Percentiles rank a stretch among this genome's conserved stretches.
These are phyloP conservation scores for Samia ricini DNA, from an alignment of 1,140 invertebrate genomes.

Conservation along the genomic window DNA sequence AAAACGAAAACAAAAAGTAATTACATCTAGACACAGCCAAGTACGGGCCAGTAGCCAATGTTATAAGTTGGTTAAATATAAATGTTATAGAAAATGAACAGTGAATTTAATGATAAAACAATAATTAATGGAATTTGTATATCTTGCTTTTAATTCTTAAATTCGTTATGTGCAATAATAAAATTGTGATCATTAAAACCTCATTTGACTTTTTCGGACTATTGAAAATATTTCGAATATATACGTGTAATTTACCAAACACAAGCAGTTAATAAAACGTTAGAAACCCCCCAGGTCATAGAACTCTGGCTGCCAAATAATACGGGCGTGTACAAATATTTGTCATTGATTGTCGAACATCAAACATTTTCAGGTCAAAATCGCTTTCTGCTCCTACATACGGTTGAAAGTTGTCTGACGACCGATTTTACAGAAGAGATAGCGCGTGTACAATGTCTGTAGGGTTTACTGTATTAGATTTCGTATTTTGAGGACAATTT, in stretches of 20 bases:
- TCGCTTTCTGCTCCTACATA: neutral
- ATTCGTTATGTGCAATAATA: too few relatives aligned
- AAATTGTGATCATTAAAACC: too few relatives aligned
- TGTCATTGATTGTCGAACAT: neutral
- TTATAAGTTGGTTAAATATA: too few relatives aligned
- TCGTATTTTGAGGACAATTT: neutral
- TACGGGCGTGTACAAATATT: conserved; percentile 1
- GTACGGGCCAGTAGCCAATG: too few relatives aligned
- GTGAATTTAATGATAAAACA: too few relatives aligned
- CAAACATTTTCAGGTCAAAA: neutral
- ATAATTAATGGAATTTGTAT: too few relatives aligned
- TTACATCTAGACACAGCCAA: too few relatives aligned
- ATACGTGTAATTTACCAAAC: too few relatives aligned
- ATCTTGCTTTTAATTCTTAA: too few relatives aligned
- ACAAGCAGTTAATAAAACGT: conserved; percentile 3
- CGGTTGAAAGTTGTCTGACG: neutral
- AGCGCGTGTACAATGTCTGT: neutral
- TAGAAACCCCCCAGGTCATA: neutral
- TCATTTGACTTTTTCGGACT: neutral
- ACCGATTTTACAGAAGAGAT: neutral
- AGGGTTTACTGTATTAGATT: neutral
- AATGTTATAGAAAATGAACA: too few relatives aligned
- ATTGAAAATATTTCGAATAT: neutral
- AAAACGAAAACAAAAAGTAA: too few relatives aligned
- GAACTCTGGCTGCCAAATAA: neutral